A percentile compares a stretch with the other conserved stretches of the same genome.
phyloP scores from a whole-genome alignment of 2,113 vertebrate genomes.

The Coturnix japonica region DNA sequence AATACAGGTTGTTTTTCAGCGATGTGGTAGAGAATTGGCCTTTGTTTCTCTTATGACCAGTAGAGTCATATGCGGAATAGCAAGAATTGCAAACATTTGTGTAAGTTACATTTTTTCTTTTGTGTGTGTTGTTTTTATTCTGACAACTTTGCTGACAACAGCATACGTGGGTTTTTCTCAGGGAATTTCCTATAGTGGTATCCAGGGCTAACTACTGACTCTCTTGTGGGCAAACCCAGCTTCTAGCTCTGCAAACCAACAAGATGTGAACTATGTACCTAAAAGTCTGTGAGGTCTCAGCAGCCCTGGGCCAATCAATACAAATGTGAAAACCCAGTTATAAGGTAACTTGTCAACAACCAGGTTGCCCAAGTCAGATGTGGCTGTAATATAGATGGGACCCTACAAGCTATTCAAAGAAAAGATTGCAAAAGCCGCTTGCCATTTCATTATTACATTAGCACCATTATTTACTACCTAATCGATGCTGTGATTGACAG shows the following conservation, averaged over 20 bases:
- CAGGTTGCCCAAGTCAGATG: fast-evolving
- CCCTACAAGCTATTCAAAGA: not conserved
- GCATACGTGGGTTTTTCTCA: not conserved
- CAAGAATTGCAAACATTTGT: not conserved
- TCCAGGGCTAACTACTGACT: not conserved
- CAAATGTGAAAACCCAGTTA: not conserved
- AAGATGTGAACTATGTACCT: not conserved
- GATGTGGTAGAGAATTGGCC: not conserved
- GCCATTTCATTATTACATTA: slow-evolving; percentile 48
- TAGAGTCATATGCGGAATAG: not conserved
- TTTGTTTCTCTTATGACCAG: not conserved
- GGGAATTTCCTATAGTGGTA: not conserved
- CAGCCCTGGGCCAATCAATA: not conserved
- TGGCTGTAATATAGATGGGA: not conserved
- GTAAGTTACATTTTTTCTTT: not conserved
- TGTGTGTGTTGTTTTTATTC: not conserved
- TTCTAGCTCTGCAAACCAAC: not conserved
- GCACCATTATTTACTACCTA: slow-evolving; percentile 39
- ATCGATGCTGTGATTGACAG: slow-evolving; percentile 66
- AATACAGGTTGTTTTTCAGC: not conserved
- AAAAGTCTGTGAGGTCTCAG: not conserved
- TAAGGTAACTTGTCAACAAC: not conserved
- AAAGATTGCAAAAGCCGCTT: slow-evolving; percentile 25
- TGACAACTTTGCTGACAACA: not conserved
- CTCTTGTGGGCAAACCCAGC: not conserved